A percentile compares a stretch with the other conserved stretches of the same genome.
Evolutionary conservation across 2,888 invertebrate species (phyloP).

Genomic region (Dicranocentrus wangi): DNA sequence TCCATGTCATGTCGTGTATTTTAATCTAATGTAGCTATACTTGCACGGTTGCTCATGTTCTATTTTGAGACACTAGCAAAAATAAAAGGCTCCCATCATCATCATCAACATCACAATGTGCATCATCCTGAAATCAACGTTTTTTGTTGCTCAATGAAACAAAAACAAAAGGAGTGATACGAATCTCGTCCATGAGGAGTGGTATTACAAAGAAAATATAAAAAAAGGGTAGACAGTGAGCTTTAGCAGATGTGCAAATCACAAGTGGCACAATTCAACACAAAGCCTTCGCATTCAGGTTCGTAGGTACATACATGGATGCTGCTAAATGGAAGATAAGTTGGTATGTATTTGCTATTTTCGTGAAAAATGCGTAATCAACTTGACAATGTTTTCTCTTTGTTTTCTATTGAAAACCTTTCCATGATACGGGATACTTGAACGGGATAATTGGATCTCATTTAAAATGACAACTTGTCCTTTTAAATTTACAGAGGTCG

Average conservation of each 20-base stretch:
- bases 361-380: slow-evolving; percentile 24
- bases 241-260: slow-evolving; percentile 7
- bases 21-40: not conserved
- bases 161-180: slow-evolving; percentile 41
- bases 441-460: slow-evolving; percentile 43
- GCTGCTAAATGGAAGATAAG: not conserved
- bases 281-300: no score
- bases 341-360: not conserved
- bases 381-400: slow-evolving; percentile 19
- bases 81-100: slow-evolving; percentile 45
- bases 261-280: not conserved
- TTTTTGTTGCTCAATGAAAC: slow-evolving; percentile 54
- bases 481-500: not conserved
- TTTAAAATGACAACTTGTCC: slow-evolving; percentile 37
- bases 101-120: slow-evolving; percentile 19
- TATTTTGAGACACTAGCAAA: slow-evolving; percentile 59
- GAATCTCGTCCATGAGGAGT: slow-evolving; percentile 3
- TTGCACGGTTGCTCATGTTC: slow-evolving; percentile 41
- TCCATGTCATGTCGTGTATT: not conserved
- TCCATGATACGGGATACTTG: slow-evolving; percentile 48
- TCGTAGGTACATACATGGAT: no score
- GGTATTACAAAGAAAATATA: slow-evolving; percentile 15
- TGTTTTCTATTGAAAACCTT: not conserved
- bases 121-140: slow-evolving; percentile 29
- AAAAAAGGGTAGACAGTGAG: not conserved